These are phyloP conservation scores for Hirundichthys speculiger DNA, from an alignment of 2,113 vertebrate genomes.

Conservation along the genomic window DNA sequence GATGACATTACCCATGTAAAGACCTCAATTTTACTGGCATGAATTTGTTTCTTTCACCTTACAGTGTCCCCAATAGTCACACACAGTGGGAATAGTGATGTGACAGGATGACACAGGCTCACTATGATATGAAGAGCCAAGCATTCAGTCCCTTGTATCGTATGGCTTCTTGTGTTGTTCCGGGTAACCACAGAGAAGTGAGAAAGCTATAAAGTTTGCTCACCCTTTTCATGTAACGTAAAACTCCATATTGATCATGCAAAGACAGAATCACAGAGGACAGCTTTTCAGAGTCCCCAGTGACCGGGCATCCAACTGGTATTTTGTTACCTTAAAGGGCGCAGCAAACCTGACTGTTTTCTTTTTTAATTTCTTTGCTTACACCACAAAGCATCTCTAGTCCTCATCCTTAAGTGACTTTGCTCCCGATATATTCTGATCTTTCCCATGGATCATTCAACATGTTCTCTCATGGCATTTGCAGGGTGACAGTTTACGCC, in stretches of 20 bases:
- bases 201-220: slow-evolving; percentile 66
- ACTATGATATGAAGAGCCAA: slow-evolving; percentile 44
- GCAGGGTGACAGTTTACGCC: slow-evolving; percentile 53
- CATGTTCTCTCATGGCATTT: slow-evolving; percentile 33
- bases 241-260: slow-evolving; percentile 53
- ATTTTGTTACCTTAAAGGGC: slow-evolving; percentile 65
- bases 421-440: slow-evolving; percentile 45
- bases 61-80: slow-evolving; percentile 46
- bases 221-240: slow-evolving; percentile 68
- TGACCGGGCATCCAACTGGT: slow-evolving; percentile 39
- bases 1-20: slow-evolving; percentile 60
- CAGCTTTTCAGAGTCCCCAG: slow-evolving; percentile 42
- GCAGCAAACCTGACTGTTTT: slow-evolving; percentile 65
- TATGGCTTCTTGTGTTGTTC: slow-evolving; percentile 66
- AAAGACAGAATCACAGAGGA: slow-evolving; percentile 45
- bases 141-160: slow-evolving; percentile 56
- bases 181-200: slow-evolving; percentile 63
- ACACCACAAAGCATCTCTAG: slow-evolving; percentile 62
- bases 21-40: slow-evolving; percentile 54
- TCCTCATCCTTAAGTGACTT: slow-evolving; percentile 42
- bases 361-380: slow-evolving; percentile 22
- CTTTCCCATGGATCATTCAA: slow-evolving; percentile 38
- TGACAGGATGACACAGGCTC: slow-evolving; percentile 48
- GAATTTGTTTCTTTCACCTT: slow-evolving; percentile 61
- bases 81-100: slow-evolving; percentile 33